Evolutionary conservation across 1,140 invertebrate genomes (phyloP).

Genomic region (Pantala flavescens): DNA sequence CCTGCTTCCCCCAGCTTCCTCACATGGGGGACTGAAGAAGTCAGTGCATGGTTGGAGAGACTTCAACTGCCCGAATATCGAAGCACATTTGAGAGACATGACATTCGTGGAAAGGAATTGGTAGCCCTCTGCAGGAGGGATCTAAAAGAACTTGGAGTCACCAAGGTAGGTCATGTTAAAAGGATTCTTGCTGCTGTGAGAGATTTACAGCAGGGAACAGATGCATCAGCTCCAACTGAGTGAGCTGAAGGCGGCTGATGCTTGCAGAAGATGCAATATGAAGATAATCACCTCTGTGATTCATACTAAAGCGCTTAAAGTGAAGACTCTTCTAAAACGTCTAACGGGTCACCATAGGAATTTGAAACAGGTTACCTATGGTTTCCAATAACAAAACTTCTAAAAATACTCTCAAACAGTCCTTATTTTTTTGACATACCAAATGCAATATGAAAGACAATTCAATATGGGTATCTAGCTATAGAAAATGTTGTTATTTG

Average conservation of each 20-base stretch:
- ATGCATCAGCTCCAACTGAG: neutral
- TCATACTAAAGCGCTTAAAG: too few relatives aligned
- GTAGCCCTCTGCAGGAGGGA: conserved; percentile 74
- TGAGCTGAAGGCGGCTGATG: neutral
- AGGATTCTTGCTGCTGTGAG: conserved; percentile 85
- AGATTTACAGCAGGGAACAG: conserved; percentile 44
- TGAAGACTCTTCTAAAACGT: too few relatives aligned
- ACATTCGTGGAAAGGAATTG: conserved; percentile 83
- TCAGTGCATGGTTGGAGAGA: conserved; percentile 71
- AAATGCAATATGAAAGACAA: conserved; percentile 5
- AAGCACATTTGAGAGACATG: conserved; percentile 49
- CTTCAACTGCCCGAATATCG: conserved; percentile 78
- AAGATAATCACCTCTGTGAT: too few relatives aligned
- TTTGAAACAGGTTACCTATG: too few relatives aligned
- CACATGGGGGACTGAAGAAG: conserved; percentile 59
- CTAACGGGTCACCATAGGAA: too few relatives aligned
- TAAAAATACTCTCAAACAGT: too few relatives aligned
- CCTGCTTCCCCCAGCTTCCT: conserved; percentile 18
- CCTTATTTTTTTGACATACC: too few relatives aligned
- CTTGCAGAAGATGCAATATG: too few relatives aligned
- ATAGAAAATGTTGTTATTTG: neutral
- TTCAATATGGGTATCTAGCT: neutral
- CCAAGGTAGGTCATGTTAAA: conserved; percentile 90
- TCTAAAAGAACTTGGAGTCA: conserved; percentile 80
- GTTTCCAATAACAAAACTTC: too few relatives aligned